These are phyloP conservation scores for Tricholaema leucomelas DNA, from an alignment of 2,113 vertebrate species.

Conservation along the genomic window DNA sequence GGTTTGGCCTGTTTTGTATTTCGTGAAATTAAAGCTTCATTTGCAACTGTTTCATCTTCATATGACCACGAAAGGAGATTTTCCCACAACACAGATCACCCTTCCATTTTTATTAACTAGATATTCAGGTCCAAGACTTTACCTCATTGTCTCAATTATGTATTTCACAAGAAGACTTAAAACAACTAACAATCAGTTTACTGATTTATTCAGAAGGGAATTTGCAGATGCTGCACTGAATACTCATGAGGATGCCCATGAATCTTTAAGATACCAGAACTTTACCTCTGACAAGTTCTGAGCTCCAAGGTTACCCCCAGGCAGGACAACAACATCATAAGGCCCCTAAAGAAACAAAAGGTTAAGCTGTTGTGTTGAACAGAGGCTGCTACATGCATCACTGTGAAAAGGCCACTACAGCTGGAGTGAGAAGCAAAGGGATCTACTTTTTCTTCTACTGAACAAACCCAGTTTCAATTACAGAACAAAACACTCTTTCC, in stretches of 20 bases:
- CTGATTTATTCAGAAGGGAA: not conserved
- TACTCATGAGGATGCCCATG: not conserved
- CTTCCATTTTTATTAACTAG: not conserved
- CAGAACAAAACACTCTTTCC: not conserved
- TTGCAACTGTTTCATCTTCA: not conserved
- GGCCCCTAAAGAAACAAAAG: conserved; percentile 81
- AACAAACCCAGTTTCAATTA: not conserved
- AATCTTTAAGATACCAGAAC: not conserved
- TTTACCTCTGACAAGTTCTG: conserved; percentile 93
- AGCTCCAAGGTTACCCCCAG: conserved; percentile 93
- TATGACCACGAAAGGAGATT: not conserved
- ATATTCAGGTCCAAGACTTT: not conserved
- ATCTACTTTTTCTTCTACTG: not conserved
- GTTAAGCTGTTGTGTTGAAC: not conserved
- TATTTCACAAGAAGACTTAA: not conserved
- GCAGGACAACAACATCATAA: conserved; percentile 92
- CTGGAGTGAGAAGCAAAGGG: not conserved
- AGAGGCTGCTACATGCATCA: not conserved
- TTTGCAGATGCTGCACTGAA: not conserved
- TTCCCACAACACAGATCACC: not conserved
- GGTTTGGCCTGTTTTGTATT: not conserved
- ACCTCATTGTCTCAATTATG: not conserved
- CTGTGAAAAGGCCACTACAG: not conserved
- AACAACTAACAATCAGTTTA: not conserved
- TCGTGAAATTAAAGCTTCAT: not conserved